Base-by-base conservation (phyloP, 2,888 invertebrate species). In the Ennomos quercinarius region DNA sequence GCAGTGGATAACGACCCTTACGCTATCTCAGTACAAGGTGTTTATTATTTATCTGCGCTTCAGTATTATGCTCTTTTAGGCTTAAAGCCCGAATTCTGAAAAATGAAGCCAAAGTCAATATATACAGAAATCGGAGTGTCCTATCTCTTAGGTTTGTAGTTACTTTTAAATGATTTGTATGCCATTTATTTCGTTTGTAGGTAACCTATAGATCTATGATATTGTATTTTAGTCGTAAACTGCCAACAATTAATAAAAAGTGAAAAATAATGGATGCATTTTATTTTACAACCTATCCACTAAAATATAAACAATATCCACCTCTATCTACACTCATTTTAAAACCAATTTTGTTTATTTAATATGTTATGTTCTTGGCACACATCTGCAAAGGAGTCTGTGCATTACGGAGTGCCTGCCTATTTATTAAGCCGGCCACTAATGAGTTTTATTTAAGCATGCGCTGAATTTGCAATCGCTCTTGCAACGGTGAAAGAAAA, bases 201-300 rank as follows among this genome's bases (percentile, higher is more conserved):
- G 76, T 77, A 73, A 74, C 67, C 68, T 72, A 71, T 81, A 78
- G 76, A 78, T 76, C 79, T 83, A 82, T 77, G 73, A 77, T 80
- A 77, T 79, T 80, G 76, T 81, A 81, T 70, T 76, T 78, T 83
- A 86, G 86, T 86, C 82, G 84, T 80, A 83, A 85, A 87, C 87
- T 89, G 89, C 88, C 88, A 89, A 84, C 71, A 73, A 77, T n/a
- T 76, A 66, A 57, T 44, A 44, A 44, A 43, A 60, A 38, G 27
- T 27, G 5, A 27, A 17, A 59, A 61, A 45, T 46, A 40, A 57
- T 3, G 27, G 10, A 27, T 11, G 2, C 27, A 35, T 45, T 34
- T 51, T 43, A 48, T 0, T 41, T 42, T 10, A 27, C 27, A 27
- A 27, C 27, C 27, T 6, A 4, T 27, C 6, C 27, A 17, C 17